Base-by-base conservation (phyloP, 2,797 vertebrate species). In the Sebastes trivittatus region DNA sequence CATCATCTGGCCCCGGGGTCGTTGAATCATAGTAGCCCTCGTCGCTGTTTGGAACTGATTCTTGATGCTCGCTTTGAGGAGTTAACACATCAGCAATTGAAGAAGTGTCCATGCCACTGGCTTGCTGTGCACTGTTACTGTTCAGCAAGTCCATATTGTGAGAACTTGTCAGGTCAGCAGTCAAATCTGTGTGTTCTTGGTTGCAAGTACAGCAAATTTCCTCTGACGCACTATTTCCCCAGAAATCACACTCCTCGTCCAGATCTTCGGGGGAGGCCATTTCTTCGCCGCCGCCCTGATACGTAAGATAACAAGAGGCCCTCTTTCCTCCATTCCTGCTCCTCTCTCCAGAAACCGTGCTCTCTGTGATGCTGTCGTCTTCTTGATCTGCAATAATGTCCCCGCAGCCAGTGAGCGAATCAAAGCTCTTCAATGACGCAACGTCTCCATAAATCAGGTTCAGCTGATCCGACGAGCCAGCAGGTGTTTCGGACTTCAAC, bases 361-460 rank as follows among this genome's bases (percentile, higher is more conserved):
- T 98, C 69, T 99, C 98, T 0, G 97, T 93, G 22, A 98, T 95
- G 73, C 97, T 97, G 86, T 97, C 97, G 0, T 99, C 97, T 62
- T 99, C 98, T 4, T 98, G 98, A 92, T 99, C 98, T 0, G 98
- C 98, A 8, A 98, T 99, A 66, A 98, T 98, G 46, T 99, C 98
- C 6, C 98, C 98, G 1, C 98, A 99, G 2, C 98, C 98, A 0
- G 98, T 99, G 80, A 99, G 93, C 0, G 98, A 99, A 80, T 99
- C 98, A 1, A 99, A 99, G 91, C 98, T 99, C 93, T 99, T 99
- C 29, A 99, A 92, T 3, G 98, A 99, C 0, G 98, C 96, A 11
- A 97, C 98, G 0, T 99, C 98, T 16, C 96, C 97, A 60, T 96
- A 97, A 25, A 95, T 92, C 62, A 95, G 38, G 92, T 95, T 97